Evolutionary conservation across 53 echinoderm and acorn worm genomes (phyloP), one percentile per base, ranked within the genome.

Genomic region (Temnopleurus reevesii): DNA sequence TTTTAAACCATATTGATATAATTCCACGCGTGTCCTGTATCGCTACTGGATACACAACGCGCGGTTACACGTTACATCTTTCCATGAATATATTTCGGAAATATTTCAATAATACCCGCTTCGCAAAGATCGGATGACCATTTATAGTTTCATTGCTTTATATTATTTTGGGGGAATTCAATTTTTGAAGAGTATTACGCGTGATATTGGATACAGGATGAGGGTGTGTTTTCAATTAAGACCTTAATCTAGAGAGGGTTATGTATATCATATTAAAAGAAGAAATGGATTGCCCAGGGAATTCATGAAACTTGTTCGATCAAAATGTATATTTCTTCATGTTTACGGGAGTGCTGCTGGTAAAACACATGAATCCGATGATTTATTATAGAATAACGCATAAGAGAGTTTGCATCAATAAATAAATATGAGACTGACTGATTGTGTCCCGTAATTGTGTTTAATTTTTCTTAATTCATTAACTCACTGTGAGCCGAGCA

Each of bases 21-120:
- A 54, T 35, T 55, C 56, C 83, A 13, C 5, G 83, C 5, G 83
- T 83, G 36, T 83, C 56, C 83, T n/a, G 83, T 83, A 26, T 83
- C 55, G 83, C 54, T 47, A 83, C 53, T 56, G 83, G 57, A 83
- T 55, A 55, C 56, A 36, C 19, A 38, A 33, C 38, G n/a, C 49
- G 53, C 35, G 27, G 83, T 83, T 53, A 6, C n/a, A 9, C 6
- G 56, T 83, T 21, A 56, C 56, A 83, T 34, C 53, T 83, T 54
- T 56, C 36, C 83, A 79, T 79, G 83, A 56, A 56, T 83, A 83
- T 83, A 83, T 55, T 83, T 83, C 83, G 56, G 56, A 83, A 55
- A 83, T 83, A 55, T 54, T 83, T 83, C 83, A 55, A 54, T 55
- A 36, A 77, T 83, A 56, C 35, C 57, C 56, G 49, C 49, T 49